Conservation (phyloP, 2,113 vertebrate genomes). For the Takifugu bimaculatus region DNA sequence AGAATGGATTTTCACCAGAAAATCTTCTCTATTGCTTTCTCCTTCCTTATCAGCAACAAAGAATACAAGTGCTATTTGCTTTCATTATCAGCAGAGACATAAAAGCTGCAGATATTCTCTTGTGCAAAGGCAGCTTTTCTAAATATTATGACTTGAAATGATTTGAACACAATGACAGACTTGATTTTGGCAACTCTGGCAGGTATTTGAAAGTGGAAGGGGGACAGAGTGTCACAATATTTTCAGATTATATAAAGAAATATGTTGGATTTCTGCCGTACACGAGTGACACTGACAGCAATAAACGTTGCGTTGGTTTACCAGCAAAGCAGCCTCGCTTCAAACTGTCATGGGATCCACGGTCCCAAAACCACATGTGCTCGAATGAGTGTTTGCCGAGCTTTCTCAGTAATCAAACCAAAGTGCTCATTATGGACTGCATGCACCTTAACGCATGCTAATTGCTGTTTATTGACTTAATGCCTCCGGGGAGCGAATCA, state of each 20-base stretch:
- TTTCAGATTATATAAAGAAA: conserved; percentile 36
- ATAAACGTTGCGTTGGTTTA: conserved; percentile 25
- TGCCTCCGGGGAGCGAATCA: conserved; percentile 25
- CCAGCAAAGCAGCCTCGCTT: conserved; percentile 39
- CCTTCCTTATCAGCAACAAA: conserved; percentile 36
- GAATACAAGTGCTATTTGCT: conserved; percentile 54
- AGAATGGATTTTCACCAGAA: conserved; percentile 45
- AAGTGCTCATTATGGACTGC: conserved; percentile 53
- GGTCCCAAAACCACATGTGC: conserved; percentile 33
- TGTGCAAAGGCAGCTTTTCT: conserved; percentile 40
- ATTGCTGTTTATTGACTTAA: conserved; percentile 58
- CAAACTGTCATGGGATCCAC: conserved; percentile 46
- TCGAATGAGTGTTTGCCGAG: conserved; percentile 35
- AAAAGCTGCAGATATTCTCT: conserved; percentile 56
- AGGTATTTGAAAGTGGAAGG: conserved; percentile 24
- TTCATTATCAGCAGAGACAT: conserved; percentile 58
- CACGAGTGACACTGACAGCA: conserved; percentile 33
- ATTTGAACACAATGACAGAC: conserved; percentile 43
- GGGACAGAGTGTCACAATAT: conserved; percentile 43
- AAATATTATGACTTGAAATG: conserved; percentile 48
- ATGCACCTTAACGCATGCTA: conserved; percentile 55
- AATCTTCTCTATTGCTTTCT: conserved; percentile 43
- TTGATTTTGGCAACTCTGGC: conserved; percentile 36
- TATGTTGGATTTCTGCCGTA: conserved; percentile 28
- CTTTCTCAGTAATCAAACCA: conserved; percentile 48